Evolutionary conservation across 2,888 invertebrate genomes (phyloP).

Genomic region (Ormyrus labotus): DNA sequence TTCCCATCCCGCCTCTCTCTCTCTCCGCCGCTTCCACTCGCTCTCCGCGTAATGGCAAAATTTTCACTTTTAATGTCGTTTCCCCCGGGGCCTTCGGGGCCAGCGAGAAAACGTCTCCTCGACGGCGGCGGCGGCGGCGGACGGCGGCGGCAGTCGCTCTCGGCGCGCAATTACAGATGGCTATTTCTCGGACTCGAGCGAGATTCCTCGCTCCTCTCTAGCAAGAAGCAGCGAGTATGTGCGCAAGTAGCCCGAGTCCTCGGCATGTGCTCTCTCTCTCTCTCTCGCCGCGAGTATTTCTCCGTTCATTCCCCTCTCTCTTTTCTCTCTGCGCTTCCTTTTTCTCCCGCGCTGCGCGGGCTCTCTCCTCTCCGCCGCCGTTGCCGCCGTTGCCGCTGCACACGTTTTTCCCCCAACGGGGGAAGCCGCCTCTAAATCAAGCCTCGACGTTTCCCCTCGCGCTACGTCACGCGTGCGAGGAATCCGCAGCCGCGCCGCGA

Average conservation of each 20-base stretch:
- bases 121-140: too few species aligned
- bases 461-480: slow-evolving; percentile 29
- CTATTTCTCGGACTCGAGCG: slow-evolving; percentile 48
- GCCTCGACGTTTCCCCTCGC: slow-evolving; percentile 38
- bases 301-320: slow-evolving; percentile 44
- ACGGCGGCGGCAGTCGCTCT: background rate
- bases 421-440: slow-evolving; percentile 54
- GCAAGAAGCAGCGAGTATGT: slow-evolving; percentile 11
- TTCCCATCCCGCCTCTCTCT: too few species aligned
- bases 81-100: slow-evolving; percentile 5
- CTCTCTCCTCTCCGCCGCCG: slow-evolving; percentile 16
- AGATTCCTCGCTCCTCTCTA: slow-evolving; percentile 40
- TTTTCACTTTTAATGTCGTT: slow-evolving; percentile 52
- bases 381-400: slow-evolving; percentile 29
- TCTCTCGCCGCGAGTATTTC: slow-evolving; percentile 21
- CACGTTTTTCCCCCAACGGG: slow-evolving; percentile 2
- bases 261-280: slow-evolving; percentile 56
- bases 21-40: too few species aligned
- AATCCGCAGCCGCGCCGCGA: background rate
- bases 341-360: slow-evolving; percentile 40
- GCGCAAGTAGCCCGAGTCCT: slow-evolving; percentile 29
- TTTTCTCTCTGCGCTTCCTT: slow-evolving; percentile 16
- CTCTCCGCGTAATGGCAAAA: slow-evolving; percentile 27
- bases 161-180: slow-evolving; percentile 46
- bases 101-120: background rate